Evolutionary conservation across 2,888 invertebrate genomes (phyloP).

Genomic region (Mimumesa dahlbomi): DNA sequence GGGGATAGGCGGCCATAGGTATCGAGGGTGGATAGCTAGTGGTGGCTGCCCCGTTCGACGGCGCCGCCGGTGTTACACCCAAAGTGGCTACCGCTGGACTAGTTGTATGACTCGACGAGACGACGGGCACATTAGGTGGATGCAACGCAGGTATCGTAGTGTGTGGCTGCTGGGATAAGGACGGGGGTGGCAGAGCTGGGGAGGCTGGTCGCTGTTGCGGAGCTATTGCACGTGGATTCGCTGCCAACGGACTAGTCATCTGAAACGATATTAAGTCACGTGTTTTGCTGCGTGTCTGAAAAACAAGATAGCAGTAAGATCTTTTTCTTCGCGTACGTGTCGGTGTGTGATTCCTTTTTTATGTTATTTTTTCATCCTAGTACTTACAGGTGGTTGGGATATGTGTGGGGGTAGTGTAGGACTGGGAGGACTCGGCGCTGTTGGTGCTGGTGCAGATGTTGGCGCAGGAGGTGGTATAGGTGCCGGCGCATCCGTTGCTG

Average conservation of each 20-base stretch:
- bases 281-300: neutral
- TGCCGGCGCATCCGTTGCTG: constrained; percentile 84
- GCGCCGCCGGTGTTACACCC: constrained; percentile 83
- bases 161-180: constrained; percentile 76
- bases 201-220: constrained; percentile 83
- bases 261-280: constrained; percentile 47
- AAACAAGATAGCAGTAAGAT: neutral
- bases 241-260: constrained; percentile 80
- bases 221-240: constrained; percentile 81
- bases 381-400: constrained; percentile 80
- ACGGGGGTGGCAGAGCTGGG: constrained; percentile 79
- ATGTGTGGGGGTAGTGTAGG: constrained; percentile 81
- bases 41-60: constrained; percentile 80
- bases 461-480: constrained; percentile 88
- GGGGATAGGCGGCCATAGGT: constrained; percentile 79
- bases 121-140: constrained; percentile 79
- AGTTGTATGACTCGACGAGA: constrained; percentile 80
- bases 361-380: too few species aligned
- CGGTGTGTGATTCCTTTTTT: too few species aligned
- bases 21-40: constrained; percentile 76
- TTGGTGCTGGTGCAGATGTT: constrained; percentile 85
- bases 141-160: constrained; percentile 77
- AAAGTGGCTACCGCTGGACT: constrained; percentile 82
- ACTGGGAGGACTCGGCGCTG: constrained; percentile 85
- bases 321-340: too few species aligned